Base-by-base conservation (phyloP, 2,113 vertebrate genomes). In the Trogon melanurus region DNA sequence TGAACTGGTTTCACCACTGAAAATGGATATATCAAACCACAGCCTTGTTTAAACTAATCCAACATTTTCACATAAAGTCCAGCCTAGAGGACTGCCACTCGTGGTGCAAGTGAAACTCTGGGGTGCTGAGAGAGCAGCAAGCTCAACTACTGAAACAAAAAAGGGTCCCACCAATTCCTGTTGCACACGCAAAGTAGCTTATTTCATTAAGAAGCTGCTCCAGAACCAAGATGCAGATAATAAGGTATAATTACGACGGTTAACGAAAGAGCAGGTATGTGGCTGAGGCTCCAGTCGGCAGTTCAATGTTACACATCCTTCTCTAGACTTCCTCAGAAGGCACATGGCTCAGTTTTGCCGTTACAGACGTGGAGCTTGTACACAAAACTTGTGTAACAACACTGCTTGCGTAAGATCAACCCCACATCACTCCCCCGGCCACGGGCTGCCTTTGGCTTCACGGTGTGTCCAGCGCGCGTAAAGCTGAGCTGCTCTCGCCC, bases 391-490 rank as follows among this genome's bases (percentile, higher is more conserved):
- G 50, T 21, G 79, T 36, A 69, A 85, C 23, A 11, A 8, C 65
- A 5, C 10, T 0, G 2, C 64, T 87, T 58, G 72, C 2, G 0
- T 22, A 27, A 80, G 44, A 23, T 21, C 18, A 48, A 3, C 14
- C 41, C 73, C 56, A 16, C 19, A 22, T 54, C 29, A 1, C 14
- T 54, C 51, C 50, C 36, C 44, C 2, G 56, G 22, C 23, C 62
- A 21, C 2, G 2, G 50, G 9, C 58, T 32, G 26, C 3, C 36
- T 66, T n/a, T 3, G 48, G 51, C 64, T 64, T 56, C 56, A 2
- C 1, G 12, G 38, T 0, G 3, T 6, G 57, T 38, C 21, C 32
- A 8, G 20, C 0, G 4, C 2, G 2, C 3, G 1, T 27, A 23
- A 14, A 64, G 17, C 34, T 23, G 6, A 1, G 41, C 1, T 17